These are phyloP conservation scores for Pachypsylla venusta DNA, from an alignment of 1,140 invertebrate species.

Conservation along the genomic window DNA sequence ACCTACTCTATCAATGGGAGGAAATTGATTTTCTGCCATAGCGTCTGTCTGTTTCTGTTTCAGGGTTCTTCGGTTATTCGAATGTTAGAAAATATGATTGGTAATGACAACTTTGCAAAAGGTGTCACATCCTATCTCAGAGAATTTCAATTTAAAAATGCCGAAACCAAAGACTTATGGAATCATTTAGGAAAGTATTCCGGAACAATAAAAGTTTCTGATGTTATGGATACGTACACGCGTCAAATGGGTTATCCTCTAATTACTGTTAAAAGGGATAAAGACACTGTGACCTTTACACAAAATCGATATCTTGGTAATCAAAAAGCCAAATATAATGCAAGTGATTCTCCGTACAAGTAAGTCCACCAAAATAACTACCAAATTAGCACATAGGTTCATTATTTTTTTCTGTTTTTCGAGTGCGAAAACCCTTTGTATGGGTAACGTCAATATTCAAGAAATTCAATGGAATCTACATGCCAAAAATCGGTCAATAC, in stretches of 20 bases:
- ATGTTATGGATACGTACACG: conserved; percentile 86
- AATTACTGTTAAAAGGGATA: conserved; percentile 41
- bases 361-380: conserved; percentile 28
- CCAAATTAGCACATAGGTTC: neutral
- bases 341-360: conserved; percentile 40
- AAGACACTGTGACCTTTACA: conserved; percentile 41
- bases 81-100: conserved; percentile 78
- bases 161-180: conserved; percentile 64
- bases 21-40: no score
- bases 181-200: conserved; percentile 39
- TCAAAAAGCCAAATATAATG: conserved; percentile 36
- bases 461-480: no score
- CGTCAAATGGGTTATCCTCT: conserved; percentile 83
- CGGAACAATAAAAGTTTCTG: conserved; percentile 32
- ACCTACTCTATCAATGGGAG: no score
- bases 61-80: conserved; percentile 73
- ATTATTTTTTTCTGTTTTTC: conserved; percentile 16
- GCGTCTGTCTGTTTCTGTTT: no score
- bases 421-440: no score
- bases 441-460: no score
- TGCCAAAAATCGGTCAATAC: no score
- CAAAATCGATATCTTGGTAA: conserved; percentile 60
- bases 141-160: conserved; percentile 52
- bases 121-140: conserved; percentile 60
- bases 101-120: conserved; percentile 50